A percentile compares a stretch with the other conserved stretches of the same genome.
phyloP scores from a whole-genome alignment of 2,113 vertebrate species.

The Hemiprocne comata region DNA sequence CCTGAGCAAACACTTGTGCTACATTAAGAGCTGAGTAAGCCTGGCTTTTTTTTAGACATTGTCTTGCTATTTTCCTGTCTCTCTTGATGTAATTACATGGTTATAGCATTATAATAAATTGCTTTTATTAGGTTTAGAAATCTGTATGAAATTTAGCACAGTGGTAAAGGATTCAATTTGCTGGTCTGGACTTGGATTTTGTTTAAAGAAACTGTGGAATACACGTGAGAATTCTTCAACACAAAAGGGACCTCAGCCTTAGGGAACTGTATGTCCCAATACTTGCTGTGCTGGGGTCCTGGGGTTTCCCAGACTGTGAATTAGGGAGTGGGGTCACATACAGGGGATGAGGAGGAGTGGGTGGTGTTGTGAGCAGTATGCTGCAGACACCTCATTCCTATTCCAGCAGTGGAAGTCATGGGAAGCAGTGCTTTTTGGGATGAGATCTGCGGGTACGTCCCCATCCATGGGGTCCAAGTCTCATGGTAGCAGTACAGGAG shows the following conservation, averaged over 20 bases:
- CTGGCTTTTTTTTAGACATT: neutral
- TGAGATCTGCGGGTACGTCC: neutral
- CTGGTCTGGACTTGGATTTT: neutral
- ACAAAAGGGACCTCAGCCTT: neutral
- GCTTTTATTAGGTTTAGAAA: neutral
- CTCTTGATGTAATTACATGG: neutral
- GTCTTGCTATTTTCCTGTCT: neutral
- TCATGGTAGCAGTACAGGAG: neutral
- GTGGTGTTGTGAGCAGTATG: neutral
- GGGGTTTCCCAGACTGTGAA: neutral
- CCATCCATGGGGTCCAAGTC: accelerated
- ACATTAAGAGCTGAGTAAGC: constrained; percentile 24
- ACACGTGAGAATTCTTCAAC: neutral
- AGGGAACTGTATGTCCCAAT: neutral
- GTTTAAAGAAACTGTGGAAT: neutral
- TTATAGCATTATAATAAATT: neutral
- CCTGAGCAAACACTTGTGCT: constrained; percentile 16
- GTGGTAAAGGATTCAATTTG: neutral
- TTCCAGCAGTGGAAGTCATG: neutral
- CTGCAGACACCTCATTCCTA: neutral
- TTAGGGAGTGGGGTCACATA: neutral
- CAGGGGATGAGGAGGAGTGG: neutral
- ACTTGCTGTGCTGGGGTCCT: neutral
- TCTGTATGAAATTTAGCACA: neutral
- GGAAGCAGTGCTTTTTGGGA: neutral